Evolutionary conservation across 2,888 invertebrate species (phyloP), one percentile per base, ranked within the genome.

Genomic region (Drosophila affinis): DNA sequence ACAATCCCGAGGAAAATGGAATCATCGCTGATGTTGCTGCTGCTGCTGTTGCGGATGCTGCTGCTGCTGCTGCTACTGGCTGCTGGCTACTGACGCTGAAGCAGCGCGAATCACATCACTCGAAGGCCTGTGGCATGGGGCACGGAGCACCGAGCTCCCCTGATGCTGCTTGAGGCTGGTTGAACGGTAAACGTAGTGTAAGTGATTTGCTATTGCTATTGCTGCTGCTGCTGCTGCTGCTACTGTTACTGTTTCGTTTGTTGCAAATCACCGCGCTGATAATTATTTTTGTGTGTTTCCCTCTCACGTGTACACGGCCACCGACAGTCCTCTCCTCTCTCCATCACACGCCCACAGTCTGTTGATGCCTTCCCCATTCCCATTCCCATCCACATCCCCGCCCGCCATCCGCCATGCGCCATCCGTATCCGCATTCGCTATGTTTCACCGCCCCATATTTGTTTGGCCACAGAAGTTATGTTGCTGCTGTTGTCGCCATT

Each of bases 121-220:
- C 72, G 65, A 62, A 64, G 76, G 76, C 82, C 77, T 27, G 48
- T 12, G 55, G 49, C 18, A 21, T 10, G 34, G 34, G 53, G 49
- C 18, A 21, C 14, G 17, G 46, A 32, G 12, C n/a, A 9, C 12
- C 29, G 7, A 9, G 34, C 34, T 34, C 2, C 34, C 12, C 34
- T 17, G 2, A 34, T 34, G 18, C 12, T 27, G 21, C 9, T n/a
- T 27, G 34, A 14, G 17, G 48, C 10, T 34, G 49, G 47, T 48
- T 61, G 32, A 58, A 57, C 54, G 44, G 72, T 75, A 77, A 75
- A 67, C 81, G 73, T 82, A 78, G 69, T 87, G 88, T 72, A 86
- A 83, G 72, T 78, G 73, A 81, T 87, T 81, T 87, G 80, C 24
- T 60, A 69, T 67, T 71, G 70, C 39, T 57, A 3, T 21, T 21